Base-by-base conservation (phyloP, 1,140 invertebrate genomes). In the Lordiphosa clarofinis region DNA sequence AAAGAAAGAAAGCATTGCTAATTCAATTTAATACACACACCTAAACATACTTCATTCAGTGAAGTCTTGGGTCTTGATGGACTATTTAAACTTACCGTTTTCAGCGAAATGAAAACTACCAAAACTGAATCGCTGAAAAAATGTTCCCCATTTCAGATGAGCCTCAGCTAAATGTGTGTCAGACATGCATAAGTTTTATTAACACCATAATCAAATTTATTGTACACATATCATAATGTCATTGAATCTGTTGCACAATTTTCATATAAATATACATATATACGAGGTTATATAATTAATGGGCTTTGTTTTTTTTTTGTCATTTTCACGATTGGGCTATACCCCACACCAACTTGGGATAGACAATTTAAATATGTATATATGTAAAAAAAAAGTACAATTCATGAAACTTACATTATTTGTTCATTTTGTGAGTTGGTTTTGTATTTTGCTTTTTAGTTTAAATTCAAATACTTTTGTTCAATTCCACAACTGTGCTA, bases 401-500 rank as follows among this genome's bases (percentile, higher is more conserved):
- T 21, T 21, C 21, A 62, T 49, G 54, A 21, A n/a, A 24, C 9
- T 57, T 73, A 54, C 19, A 59, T 54, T 55, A 52, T 37, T 36
- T 40, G 35, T 11, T 48, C 31, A 52, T 56, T 21, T 42, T 9
- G 31, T 64, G 15, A 46, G 66, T 21, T 21, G 21, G 21, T 21
- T 21, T 57, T 36, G 19, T 46, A n/a, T 35, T 13, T n/a, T 21
- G 58, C 8, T 50, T 50, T 28, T 11, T 48, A 12, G 46, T 47
- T 24, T 67, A 58, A 60, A 67, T 79, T 79, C 75, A 78, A 78
- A 82, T 72, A 58, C 2, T 28, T 28, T 75, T 75, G 40, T 72
- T 81, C 76, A 81, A 81, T 81, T 81, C 76, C 76, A 81, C 72
- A 81, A 81, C 76, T 82, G 76, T 81, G 76, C 76, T 81, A 81